phyloP scores from a whole-genome alignment of 2,888 invertebrate species.

The Galerucella pusilla region DNA sequence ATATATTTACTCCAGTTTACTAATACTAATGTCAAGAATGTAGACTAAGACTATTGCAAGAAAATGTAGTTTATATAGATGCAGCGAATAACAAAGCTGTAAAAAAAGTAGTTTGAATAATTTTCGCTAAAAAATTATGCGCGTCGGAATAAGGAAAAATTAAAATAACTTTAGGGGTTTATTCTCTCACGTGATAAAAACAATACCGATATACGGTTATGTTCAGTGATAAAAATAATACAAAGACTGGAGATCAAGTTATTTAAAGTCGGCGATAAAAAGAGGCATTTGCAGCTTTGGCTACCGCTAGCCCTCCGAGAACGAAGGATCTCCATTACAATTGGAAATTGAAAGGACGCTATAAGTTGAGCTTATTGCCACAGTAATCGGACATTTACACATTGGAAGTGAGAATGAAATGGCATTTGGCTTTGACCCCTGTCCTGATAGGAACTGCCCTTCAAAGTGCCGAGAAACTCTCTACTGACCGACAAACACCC shows the following conservation, averaged over 20 bases:
- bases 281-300: slow-evolving; percentile 50
- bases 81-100: slow-evolving; percentile 5
- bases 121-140: slow-evolving; percentile 40
- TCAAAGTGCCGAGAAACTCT: slow-evolving; percentile 34
- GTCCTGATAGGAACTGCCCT: slow-evolving; percentile 45
- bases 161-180: slow-evolving; percentile 37
- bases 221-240: slow-evolving; percentile 48
- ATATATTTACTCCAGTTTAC: not conserved
- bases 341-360: slow-evolving; percentile 64
- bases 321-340: slow-evolving; percentile 60
- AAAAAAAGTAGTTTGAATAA: slow-evolving; percentile 41
- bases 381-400: slow-evolving; percentile 64
- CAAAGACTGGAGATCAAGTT: slow-evolving; percentile 50
- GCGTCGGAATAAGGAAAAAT: slow-evolving; percentile 36
- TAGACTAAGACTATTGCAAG: not conserved
- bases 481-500: slow-evolving; percentile 45
- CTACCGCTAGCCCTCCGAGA: slow-evolving; percentile 28
- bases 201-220: slow-evolving; percentile 44
- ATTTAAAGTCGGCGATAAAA: slow-evolving; percentile 55
- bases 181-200: slow-evolving; percentile 43
- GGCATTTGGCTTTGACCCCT: slow-evolving; percentile 46
- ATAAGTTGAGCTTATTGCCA: slow-evolving; percentile 62
- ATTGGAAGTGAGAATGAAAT: slow-evolving; percentile 60
- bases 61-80: not conserved
- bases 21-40: not conserved